Evolutionary conservation across 2,113 vertebrate genomes (phyloP), one percentile per base, ranked within the genome.

Genomic region (Patagioenas fasciata): DNA sequence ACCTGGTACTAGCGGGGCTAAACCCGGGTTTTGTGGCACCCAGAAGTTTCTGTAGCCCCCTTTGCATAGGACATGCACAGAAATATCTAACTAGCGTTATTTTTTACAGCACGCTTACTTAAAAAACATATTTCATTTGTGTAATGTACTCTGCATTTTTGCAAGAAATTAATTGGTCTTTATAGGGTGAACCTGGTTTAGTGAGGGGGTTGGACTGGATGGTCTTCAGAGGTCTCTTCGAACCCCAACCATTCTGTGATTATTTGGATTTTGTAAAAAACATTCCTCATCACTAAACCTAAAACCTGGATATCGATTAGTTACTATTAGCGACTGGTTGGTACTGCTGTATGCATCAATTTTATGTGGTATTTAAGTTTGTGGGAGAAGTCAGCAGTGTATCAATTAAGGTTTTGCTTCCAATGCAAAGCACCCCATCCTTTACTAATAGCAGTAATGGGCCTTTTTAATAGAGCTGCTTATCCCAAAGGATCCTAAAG

Each of bases 321-420:
- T 91, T 62, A 29, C 56, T 50, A 28, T 36, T 40, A 92, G 75
- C 29, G 80, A 90, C 42, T 29, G n/a, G 57, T 69, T 69, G 85
- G 53, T n/a, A 15, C 21, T 23, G 64, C 77, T 54, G 42, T 28
- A 10, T 16, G 42, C 0, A 0, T 69, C 11, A 32, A 44, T 64
- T 61, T 34, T 18, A 32, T 25, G 50, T 78, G 65, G 48, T 85
- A 3, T 19, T 8, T 70, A 79, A 94, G 80, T 65, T 72, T 72
- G 29, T 65, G 78, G 78, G 74, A 77, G 74, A 80, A 92, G 70
- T 57, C 86, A 87, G 91, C 69, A 66, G 87, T 32, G 53, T 48
- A 17, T 79, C 88, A 86, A n/a, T 96, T 81, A 89, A 89, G 79
- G 31, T 53, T 89, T 54, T 91, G 54, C 85, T 95, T 94, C 88